Conservation (phyloP, 2,113 vertebrate species). For the Thunnus thynnus region DNA sequence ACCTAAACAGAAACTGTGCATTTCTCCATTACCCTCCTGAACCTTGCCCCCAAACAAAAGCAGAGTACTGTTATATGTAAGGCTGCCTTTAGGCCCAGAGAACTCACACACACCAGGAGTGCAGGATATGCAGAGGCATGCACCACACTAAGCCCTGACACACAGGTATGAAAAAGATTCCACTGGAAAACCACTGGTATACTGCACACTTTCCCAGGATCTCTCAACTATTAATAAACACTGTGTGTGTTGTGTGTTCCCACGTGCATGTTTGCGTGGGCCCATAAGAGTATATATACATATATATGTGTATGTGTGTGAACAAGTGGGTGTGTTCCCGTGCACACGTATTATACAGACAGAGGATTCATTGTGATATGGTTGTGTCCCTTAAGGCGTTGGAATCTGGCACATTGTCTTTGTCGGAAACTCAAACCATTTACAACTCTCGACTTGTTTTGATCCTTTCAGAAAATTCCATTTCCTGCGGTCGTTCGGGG, state of each 20-base stretch:
- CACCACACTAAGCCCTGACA: conserved; percentile 70
- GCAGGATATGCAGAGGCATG: conserved; percentile 77
- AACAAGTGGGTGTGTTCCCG: conserved; percentile 44
- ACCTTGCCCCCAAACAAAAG: conserved; percentile 59
- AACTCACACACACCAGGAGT: conserved; percentile 27
- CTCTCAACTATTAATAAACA: conserved; percentile 60
- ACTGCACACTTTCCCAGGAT: conserved; percentile 63
- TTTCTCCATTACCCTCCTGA: conserved; percentile 37
- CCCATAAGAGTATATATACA: conserved; percentile 27
- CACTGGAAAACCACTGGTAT: conserved; percentile 59
- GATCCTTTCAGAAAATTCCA: conserved; percentile 79
- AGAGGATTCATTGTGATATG: conserved; percentile 79
- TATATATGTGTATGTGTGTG: conserved; percentile 19
- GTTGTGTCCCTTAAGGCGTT: conserved; percentile 77
- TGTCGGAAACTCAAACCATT: conserved; percentile 79
- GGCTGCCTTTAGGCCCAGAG: conserved; percentile 49
- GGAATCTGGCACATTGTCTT: conserved; percentile 84
- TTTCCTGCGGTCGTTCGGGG: conserved; percentile 72
- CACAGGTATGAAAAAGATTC: conserved; percentile 76
- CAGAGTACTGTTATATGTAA: conserved; percentile 40
- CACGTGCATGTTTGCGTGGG: conserved; percentile 10
- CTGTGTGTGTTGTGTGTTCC: conserved; percentile 32
- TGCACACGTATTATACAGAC: conserved; percentile 63
- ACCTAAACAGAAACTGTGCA: conserved; percentile 25
- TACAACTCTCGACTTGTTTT: conserved; percentile 83